These are phyloP conservation scores for Chrysochloris asiatica DNA, from an alignment of 2,113 vertebrate genomes.

Conservation along the genomic window DNA sequence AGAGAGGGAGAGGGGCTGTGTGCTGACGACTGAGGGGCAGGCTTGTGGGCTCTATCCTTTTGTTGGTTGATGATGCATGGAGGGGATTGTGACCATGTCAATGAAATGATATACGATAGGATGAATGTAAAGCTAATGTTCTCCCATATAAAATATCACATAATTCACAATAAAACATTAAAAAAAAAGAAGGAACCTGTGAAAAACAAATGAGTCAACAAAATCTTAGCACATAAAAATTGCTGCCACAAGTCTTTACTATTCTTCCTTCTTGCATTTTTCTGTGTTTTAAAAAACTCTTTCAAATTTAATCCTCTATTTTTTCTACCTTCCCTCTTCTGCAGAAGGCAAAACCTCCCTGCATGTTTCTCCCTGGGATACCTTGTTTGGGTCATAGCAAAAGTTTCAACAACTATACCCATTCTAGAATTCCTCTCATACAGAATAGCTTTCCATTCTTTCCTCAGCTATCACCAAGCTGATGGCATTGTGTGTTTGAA, in stretches of 20 bases:
- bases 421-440: not conserved
- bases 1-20: too few relatives aligned
- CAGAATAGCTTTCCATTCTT: not conserved
- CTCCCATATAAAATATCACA: too few relatives aligned
- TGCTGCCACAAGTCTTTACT: not conserved
- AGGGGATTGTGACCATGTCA: too few relatives aligned
- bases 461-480: not conserved
- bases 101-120: too few relatives aligned
- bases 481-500: not conserved
- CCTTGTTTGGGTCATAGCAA: not conserved
- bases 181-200: fast-evolving
- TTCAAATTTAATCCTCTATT: not conserved
- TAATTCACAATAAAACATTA: too few relatives aligned
- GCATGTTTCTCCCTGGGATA: not conserved
- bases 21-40: too few relatives aligned
- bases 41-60: too few relatives aligned
- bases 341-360: not conserved
- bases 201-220: not conserved
- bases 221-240: not conserved
- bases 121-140: too few relatives aligned
- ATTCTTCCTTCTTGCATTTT: not conserved
- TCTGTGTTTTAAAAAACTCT: not conserved
- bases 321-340: not conserved
- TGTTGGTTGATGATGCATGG: too few relatives aligned
- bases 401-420: not conserved